phyloP scores from a whole-genome alignment of 1,140 invertebrate species.

The Euwallacea similis region DNA sequence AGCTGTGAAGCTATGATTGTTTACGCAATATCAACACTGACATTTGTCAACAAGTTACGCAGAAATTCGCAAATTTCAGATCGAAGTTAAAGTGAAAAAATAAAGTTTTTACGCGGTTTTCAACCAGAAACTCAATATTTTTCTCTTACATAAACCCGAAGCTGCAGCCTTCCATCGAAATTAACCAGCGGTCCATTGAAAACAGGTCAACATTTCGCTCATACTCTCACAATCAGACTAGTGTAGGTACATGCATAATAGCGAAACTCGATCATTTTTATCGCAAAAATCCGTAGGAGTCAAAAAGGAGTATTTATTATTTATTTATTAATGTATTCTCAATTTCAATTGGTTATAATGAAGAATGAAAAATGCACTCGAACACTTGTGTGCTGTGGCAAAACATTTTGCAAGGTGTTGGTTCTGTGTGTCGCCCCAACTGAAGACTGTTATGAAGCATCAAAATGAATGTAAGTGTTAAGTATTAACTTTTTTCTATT shows the following conservation, averaged over 20 bases:
- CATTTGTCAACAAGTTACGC: conserved; percentile 1
- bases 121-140: not conserved
- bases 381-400: conserved; percentile 26
- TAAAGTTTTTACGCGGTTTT: not conserved
- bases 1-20: too few species aligned
- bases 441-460: not conserved
- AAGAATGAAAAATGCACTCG: conserved; percentile 35
- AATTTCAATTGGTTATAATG: conserved; percentile 34
- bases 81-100: not conserved
- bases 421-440: conserved; percentile 1
- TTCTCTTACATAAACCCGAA: not conserved
- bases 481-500: not conserved
- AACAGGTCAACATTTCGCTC: conserved; percentile 13
- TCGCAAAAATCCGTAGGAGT: conserved; percentile 31
- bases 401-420: conserved; percentile 33
- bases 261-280: conserved; percentile 35
- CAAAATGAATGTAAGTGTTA: conserved; percentile 31
- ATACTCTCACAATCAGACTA: not conserved
- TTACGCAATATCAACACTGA: conserved; percentile 6
- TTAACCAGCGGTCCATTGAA: conserved; percentile 4
- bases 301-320: conserved; percentile 39
- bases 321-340: conserved; percentile 39
- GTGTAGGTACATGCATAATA: not conserved
- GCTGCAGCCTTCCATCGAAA: not conserved
- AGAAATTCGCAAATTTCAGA: not conserved